A percentile compares a stretch with the other conserved stretches of the same genome.
Conservation (phyloP, 2,797 vertebrate species). For the Pipistrellus pygmaeus region DNA sequence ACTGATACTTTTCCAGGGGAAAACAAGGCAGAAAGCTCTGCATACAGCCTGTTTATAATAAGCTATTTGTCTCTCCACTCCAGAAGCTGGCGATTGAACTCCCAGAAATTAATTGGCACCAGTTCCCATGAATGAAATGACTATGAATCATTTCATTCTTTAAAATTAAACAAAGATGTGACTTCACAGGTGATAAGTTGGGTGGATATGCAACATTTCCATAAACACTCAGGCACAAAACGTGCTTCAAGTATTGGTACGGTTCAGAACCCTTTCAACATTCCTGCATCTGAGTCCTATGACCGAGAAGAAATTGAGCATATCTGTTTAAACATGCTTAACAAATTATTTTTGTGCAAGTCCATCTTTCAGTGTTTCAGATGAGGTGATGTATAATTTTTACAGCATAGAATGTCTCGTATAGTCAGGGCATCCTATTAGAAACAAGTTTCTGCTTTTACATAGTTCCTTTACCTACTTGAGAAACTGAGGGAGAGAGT, state of each 20-base stretch:
- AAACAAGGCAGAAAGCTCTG: constrained; percentile 36
- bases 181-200: constrained; percentile 81
- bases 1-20: background rate
- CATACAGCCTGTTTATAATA: constrained; percentile 37
- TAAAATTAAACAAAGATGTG: constrained; percentile 78
- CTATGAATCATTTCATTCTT: constrained; percentile 79
- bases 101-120: constrained; percentile 67
- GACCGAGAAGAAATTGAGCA: constrained; percentile 4
- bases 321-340: constrained; percentile 70
- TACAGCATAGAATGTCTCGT: background rate
- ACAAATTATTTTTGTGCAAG: constrained; percentile 6
- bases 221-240: constrained; percentile 59
- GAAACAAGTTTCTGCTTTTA: constrained; percentile 48
- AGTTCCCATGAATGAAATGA: constrained; percentile 72
- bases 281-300: background rate
- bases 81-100: constrained; percentile 60
- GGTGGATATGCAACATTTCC: constrained; percentile 63
- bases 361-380: constrained; percentile 45
- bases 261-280: constrained; percentile 16
- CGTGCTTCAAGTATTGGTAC: constrained; percentile 25
- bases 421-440: background rate
- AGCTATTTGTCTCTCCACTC: constrained; percentile 60
- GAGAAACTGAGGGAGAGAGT: background rate
- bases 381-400: constrained; percentile 1
- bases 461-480: background rate